A percentile compares a stretch with the other conserved stretches of the same genome.
These are phyloP conservation scores for Matsumyia berberina DNA, from an alignment of 2,888 invertebrate species.

Conservation along the genomic window DNA sequence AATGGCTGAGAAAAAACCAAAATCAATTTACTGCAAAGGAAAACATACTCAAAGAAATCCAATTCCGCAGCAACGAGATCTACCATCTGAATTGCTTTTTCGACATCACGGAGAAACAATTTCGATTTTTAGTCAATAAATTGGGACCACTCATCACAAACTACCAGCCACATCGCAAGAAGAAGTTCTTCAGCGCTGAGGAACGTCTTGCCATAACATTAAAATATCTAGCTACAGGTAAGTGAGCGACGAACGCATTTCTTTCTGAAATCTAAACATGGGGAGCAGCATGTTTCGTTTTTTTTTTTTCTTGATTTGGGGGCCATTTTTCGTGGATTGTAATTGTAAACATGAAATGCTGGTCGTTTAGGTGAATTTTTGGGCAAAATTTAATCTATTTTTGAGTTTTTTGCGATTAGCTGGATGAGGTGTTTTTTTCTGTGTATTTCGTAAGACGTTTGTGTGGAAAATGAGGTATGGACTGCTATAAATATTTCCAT, in stretches of 20 bases:
- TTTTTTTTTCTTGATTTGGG: constrained; percentile 12
- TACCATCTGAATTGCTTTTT: constrained; percentile 83
- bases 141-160: constrained; percentile 82
- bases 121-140: constrained; percentile 82
- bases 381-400: constrained; percentile 1
- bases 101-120: constrained; percentile 83
- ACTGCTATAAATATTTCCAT: constrained; percentile 35
- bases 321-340: constrained; percentile 53
- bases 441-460: constrained; percentile 20
- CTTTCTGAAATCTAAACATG: constrained; percentile 20
- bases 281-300: constrained; percentile 44
- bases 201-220: constrained; percentile 83
- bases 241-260: constrained; percentile 58
- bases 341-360: constrained; percentile 34
- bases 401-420: constrained; percentile 10
- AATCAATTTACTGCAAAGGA: constrained; percentile 82
- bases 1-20: constrained; percentile 83
- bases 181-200: constrained; percentile 83
- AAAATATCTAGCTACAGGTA: constrained; percentile 84
- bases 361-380: background rate
- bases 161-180: constrained; percentile 83
- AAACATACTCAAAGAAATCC: constrained; percentile 81
- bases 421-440: constrained; percentile 23
- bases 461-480: background rate
- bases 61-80: constrained; percentile 82